A percentile compares a stretch with the other conserved stretches of the same genome.
Conservation (phyloP, 2,888 invertebrate species). For the Gastrophysa polygoni region DNA sequence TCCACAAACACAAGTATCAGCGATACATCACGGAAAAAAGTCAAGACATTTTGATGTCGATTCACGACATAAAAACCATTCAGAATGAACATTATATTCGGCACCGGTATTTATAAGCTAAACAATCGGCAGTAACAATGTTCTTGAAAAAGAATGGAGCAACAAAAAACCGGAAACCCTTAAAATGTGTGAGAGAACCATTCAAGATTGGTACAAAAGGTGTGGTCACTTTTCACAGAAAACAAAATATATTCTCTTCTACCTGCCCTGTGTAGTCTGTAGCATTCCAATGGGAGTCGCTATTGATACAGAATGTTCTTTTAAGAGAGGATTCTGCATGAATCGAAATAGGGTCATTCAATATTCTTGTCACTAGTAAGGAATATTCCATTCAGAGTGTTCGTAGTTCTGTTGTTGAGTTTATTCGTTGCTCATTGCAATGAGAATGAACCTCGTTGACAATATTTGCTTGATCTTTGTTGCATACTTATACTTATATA, state of each 20-base stretch:
- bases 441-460: constrained; percentile 22
- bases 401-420: constrained; percentile 41
- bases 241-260: constrained; percentile 56
- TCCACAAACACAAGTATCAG: background rate
- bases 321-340: constrained; percentile 28
- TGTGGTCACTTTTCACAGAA: constrained; percentile 60
- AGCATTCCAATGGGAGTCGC: constrained; percentile 54
- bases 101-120: constrained; percentile 55
- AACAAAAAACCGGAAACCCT: constrained; percentile 59
- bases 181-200: constrained; percentile 58
- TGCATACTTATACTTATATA: background rate
- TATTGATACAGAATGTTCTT: constrained; percentile 52
- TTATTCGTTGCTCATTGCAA: constrained; percentile 43
- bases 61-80: constrained; percentile 49
- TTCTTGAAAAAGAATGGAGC: constrained; percentile 54
- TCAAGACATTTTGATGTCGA: constrained; percentile 42
- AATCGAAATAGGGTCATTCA: constrained; percentile 44
- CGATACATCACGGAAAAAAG: constrained; percentile 15
- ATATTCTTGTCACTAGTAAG: constrained; percentile 31
- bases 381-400: constrained; percentile 35
- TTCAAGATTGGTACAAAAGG: constrained; percentile 54
- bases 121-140: constrained; percentile 57
- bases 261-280: constrained; percentile 49
- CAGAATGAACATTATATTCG: constrained; percentile 44
- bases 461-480: constrained; percentile 21